Percentiles rank a stretch among this genome's conserved stretches.
phyloP scores from a whole-genome alignment of 2,113 vertebrate species.

The Euleptes europaea region DNA sequence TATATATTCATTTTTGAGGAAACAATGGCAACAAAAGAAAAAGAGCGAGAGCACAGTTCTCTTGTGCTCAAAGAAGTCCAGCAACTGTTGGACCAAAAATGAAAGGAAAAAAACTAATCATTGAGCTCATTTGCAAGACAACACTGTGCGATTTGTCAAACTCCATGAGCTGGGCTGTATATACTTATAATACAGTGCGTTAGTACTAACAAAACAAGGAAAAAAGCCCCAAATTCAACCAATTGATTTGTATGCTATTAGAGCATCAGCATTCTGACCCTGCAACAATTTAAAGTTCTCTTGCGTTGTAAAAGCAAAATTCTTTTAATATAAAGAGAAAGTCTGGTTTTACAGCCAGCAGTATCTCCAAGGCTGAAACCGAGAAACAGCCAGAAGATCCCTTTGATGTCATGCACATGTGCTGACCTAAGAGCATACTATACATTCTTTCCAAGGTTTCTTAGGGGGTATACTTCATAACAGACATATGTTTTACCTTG shows the following conservation, averaged over 20 bases:
- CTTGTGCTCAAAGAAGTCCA: constrained; percentile 52
- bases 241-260: constrained; percentile 46
- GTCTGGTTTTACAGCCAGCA: constrained; percentile 48
- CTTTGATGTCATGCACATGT: constrained; percentile 57
- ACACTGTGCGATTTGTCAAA: constrained; percentile 52
- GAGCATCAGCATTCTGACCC: constrained; percentile 39
- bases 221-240: background rate
- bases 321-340: constrained; percentile 12
- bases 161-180: constrained; percentile 36
- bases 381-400: constrained; percentile 46
- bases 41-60: background rate
- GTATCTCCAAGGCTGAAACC: constrained; percentile 46
- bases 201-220: background rate
- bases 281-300: constrained; percentile 47
- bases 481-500: constrained; percentile 69
- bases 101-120: constrained; percentile 65
- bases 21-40: constrained; percentile 45
- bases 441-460: constrained; percentile 59
- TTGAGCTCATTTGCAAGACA: constrained; percentile 64
- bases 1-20: constrained; percentile 61
- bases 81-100: constrained; percentile 54
- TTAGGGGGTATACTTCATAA: constrained; percentile 60
- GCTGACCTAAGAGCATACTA: constrained; percentile 56
- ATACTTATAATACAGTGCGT: constrained; percentile 28
- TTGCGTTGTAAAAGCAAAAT: constrained; percentile 47